phyloP scores from a whole-genome alignment of 2,113 vertebrate species.

The Cryptotis parvus region DNA sequence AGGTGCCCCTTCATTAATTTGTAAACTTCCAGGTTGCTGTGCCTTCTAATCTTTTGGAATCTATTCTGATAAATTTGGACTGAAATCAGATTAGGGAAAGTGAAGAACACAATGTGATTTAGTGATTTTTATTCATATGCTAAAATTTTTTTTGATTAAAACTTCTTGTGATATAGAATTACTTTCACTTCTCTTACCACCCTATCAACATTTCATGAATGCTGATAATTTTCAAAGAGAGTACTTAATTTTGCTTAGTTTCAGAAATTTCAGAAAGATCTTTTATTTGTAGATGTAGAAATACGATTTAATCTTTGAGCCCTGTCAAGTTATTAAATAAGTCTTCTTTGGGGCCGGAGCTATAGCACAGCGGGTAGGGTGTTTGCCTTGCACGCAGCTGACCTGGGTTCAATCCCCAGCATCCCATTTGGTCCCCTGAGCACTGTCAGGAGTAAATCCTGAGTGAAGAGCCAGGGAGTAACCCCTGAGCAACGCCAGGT shows the following conservation, averaged over 20 bases:
- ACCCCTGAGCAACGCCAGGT: too few relatives aligned
- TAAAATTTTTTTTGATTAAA: too few relatives aligned
- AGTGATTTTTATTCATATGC: not conserved
- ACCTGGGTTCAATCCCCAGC: too few relatives aligned
- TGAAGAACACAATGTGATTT: conserved; percentile 10
- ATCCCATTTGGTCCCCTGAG: too few relatives aligned
- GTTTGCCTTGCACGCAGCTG: too few relatives aligned
- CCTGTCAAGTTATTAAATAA: too few relatives aligned
- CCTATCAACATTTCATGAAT: not conserved
- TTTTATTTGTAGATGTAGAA: too few relatives aligned
- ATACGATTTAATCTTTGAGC: too few relatives aligned
- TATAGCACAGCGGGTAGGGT: too few relatives aligned
- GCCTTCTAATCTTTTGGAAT: not conserved
- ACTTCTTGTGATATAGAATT: not conserved
- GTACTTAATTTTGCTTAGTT: conserved; percentile 25
- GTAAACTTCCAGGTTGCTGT: not conserved
- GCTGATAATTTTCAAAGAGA: conserved; percentile 18
- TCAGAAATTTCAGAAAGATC: not conserved
- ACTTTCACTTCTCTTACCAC: not conserved
- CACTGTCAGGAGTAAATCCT: too few relatives aligned
- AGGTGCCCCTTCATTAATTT: not conserved
- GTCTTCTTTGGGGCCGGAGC: too few relatives aligned
- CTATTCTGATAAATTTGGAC: not conserved
- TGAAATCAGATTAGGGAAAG: not conserved
- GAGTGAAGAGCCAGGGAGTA: too few relatives aligned